Conservation (phyloP, 1,140 invertebrate genomes). For the Colletes gigas region DNA sequence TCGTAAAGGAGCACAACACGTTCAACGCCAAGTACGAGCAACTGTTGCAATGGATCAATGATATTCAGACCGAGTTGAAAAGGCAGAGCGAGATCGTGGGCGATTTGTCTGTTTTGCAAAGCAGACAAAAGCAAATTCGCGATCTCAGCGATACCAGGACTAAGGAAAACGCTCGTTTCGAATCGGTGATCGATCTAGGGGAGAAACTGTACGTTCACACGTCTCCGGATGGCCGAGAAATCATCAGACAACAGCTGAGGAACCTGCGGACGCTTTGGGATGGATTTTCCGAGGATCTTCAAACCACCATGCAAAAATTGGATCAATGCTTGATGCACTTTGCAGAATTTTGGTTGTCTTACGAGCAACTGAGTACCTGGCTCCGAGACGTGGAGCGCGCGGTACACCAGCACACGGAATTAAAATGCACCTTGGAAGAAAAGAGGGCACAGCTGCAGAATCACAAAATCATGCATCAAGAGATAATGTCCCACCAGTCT, state of each 20-base stretch:
- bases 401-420: constrained; percentile 94
- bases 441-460: constrained; percentile 96
- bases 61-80: constrained; percentile 87
- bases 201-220: constrained; percentile 96
- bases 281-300: constrained; percentile 91
- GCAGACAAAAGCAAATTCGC: constrained; percentile 91
- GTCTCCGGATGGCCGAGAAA: constrained; percentile 95
- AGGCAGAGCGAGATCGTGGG: constrained; percentile 92
- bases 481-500: constrained; percentile 95
- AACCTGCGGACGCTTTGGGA: constrained; percentile 93
- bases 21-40: constrained; percentile 91
- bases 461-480: constrained; percentile 96
- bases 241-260: constrained; percentile 93
- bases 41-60: constrained; percentile 88
- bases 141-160: constrained; percentile 90
- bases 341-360: constrained; percentile 91
- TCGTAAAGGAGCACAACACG: constrained; percentile 90
- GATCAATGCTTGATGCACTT: constrained; percentile 95
- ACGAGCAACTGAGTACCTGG: constrained; percentile 97
- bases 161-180: constrained; percentile 91
- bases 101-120: constrained; percentile 91
- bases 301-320: constrained; percentile 88
- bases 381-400: constrained; percentile 93
- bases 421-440: constrained; percentile 95
- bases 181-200: constrained; percentile 92